Percentiles rank a stretch among this genome's conserved stretches.
Evolutionary conservation across 2,797 vertebrate genomes (phyloP).

Genomic region (Tachyglossus aculeatus): DNA sequence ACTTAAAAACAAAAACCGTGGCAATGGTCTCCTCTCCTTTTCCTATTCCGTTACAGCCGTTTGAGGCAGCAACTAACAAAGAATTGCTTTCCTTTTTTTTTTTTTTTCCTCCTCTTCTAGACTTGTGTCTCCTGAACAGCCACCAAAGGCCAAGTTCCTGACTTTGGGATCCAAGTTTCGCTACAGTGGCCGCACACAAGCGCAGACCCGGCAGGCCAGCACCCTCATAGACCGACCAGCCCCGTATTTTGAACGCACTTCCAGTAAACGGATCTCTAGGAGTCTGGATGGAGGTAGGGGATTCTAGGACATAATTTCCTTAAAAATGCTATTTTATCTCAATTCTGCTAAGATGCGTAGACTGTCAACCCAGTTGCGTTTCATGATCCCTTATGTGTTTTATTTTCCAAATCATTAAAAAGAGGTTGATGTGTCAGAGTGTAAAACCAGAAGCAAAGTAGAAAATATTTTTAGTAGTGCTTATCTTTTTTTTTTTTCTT

Average conservation of each 20-base stretch:
- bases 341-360: no score
- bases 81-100: neutral
- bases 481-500: no score
- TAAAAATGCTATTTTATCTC: no score
- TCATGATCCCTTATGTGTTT: no score
- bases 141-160: conserved; percentile 90
- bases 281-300: conserved; percentile 93
- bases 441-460: no score
- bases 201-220: conserved; percentile 91
- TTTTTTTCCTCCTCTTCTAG: conserved; percentile 61
- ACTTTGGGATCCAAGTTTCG: conserved; percentile 97
- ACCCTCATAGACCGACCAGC: conserved; percentile 92
- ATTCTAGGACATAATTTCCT: no score
- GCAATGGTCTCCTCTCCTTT: conserved; percentile 10
- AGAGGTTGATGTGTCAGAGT: no score
- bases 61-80: no score
- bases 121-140: conserved; percentile 89
- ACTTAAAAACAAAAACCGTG: neutral
- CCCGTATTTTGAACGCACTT: conserved; percentile 88
- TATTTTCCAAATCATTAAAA: no score
- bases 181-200: conserved; percentile 94
- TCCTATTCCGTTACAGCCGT: no score
- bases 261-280: conserved; percentile 91
- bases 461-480: no score
- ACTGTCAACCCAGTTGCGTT: no score